Percentiles rank a stretch among this genome's conserved stretches.
These are phyloP conservation scores for Microcebus griseorufus DNA, from an alignment of 2,113 vertebrate species.

Conservation along the genomic window DNA sequence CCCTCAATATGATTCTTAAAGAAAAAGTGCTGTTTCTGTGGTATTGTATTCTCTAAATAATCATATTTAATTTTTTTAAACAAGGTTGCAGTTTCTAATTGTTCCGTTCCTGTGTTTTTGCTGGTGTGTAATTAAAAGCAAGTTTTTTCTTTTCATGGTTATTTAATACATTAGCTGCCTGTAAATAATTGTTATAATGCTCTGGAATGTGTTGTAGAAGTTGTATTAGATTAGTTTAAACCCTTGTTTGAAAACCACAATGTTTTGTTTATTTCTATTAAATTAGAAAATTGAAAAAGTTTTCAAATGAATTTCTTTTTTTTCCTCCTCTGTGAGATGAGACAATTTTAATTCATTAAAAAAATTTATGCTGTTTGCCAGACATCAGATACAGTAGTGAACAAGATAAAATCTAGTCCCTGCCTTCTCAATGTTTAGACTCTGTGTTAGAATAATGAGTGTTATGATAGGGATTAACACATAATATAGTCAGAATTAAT, in stretches of 20 bases:
- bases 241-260: conserved; percentile 87
- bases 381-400: neutral
- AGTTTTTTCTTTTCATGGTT: conserved; percentile 84
- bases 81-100: conserved; percentile 82
- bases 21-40: conserved; percentile 88
- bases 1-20: conserved; percentile 82
- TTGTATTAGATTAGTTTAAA: conserved; percentile 86
- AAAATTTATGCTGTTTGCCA: neutral
- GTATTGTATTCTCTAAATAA: conserved; percentile 86
- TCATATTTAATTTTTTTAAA: conserved; percentile 85
- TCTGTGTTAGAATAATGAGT: neutral
- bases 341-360: conserved; percentile 7
- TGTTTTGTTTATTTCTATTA: conserved; percentile 90
- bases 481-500: neutral
- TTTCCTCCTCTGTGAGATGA: conserved; percentile 39
- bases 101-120: conserved; percentile 86
- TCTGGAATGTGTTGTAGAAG: conserved; percentile 89
- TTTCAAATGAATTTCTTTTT: conserved; percentile 82
- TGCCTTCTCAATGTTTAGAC: neutral
- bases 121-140: conserved; percentile 86
- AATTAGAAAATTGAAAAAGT: conserved; percentile 85
- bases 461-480: neutral
- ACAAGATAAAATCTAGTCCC: neutral
- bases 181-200: conserved; percentile 89
- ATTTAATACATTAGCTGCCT: conserved; percentile 88